Evolutionary conservation across 2,888 invertebrate species (phyloP).

Genomic region (Beris morrisii): DNA sequence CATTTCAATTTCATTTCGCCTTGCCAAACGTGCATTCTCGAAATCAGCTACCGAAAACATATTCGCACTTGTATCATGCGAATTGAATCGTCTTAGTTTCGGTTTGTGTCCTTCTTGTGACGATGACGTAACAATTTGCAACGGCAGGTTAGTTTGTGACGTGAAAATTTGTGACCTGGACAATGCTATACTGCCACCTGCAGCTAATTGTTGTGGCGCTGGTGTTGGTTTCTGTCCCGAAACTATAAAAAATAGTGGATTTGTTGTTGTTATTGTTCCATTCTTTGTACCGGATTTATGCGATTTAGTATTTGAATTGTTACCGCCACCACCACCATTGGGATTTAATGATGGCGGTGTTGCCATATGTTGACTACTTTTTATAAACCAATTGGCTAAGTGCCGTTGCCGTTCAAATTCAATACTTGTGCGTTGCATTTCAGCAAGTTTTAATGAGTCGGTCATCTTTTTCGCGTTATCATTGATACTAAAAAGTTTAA

Average conservation of each 20-base stretch:
- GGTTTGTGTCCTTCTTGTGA: conserved; percentile 53
- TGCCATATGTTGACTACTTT: conserved; percentile 57
- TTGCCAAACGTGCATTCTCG: conserved; percentile 55
- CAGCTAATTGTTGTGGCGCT: conserved; percentile 30
- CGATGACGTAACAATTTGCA: conserved; percentile 45
- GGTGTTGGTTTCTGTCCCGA: conserved; percentile 43
- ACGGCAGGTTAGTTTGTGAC: conserved; percentile 46
- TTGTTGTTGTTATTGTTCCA: conserved; percentile 44
- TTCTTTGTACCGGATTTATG: conserved; percentile 44
- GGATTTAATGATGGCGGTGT: conserved; percentile 43
- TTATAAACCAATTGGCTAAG: conserved; percentile 57
- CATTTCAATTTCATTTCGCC: conserved; percentile 56
- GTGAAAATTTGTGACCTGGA: conserved; percentile 44
- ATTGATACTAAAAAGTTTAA: conserved; percentile 36
- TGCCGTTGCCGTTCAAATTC: conserved; percentile 57
- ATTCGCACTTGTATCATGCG: conserved; percentile 56
- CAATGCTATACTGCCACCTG: conserved; percentile 43
- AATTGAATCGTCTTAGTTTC: conserved; percentile 55
- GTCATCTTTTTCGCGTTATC: conserved; percentile 45
- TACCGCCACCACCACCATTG: conserved; percentile 37
- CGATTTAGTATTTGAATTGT: conserved; percentile 38
- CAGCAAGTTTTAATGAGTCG: conserved; percentile 51
- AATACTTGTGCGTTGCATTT: conserved; percentile 57
- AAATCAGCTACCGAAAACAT: conserved; percentile 57
- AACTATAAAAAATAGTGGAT: conserved; percentile 48